These are phyloP conservation scores for Porites evermanni DNA, from an alignment of 92 coral and sea anemone species.

Conservation along the genomic window DNA sequence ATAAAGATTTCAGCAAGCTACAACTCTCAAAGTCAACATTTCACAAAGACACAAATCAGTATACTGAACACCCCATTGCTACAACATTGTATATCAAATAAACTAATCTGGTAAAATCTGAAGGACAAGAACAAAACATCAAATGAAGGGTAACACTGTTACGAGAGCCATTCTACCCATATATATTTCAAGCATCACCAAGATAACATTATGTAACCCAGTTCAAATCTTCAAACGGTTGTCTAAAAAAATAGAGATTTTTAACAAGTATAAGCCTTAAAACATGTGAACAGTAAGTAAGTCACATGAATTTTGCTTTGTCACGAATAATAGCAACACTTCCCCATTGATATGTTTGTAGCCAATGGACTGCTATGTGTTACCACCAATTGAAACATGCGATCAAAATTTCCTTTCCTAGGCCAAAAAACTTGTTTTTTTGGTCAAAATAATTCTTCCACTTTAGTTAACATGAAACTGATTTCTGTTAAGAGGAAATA, in stretches of 20 bases:
- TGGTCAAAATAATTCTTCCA: neutral
- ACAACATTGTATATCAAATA: too few species aligned
- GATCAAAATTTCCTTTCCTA: neutral
- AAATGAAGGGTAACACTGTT: too few species aligned
- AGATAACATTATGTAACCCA: too few species aligned
- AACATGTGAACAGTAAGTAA: neutral
- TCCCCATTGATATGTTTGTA: conserved; percentile 25
- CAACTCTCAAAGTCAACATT: too few species aligned
- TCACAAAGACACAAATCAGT: too few species aligned
- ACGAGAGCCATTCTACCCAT: too few species aligned
- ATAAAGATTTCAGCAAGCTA: too few species aligned
- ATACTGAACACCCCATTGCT: too few species aligned
- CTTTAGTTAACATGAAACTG: neutral
- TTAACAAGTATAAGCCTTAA: neutral
- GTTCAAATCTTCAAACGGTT: neutral
- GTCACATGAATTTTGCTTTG: neutral
- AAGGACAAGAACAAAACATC: too few species aligned
- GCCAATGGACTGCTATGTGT: neutral
- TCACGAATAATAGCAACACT: neutral
- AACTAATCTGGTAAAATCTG: too few species aligned
- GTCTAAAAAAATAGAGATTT: neutral
- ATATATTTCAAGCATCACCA: too few species aligned
- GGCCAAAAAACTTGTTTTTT: neutral
- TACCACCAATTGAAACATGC: conserved; percentile 8
- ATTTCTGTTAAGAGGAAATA: neutral